Percentiles rank a stretch among this genome's conserved stretches.
These are phyloP conservation scores for Chionoecetes opilio DNA, from an alignment of 1,140 invertebrate genomes.

Conservation along the genomic window DNA sequence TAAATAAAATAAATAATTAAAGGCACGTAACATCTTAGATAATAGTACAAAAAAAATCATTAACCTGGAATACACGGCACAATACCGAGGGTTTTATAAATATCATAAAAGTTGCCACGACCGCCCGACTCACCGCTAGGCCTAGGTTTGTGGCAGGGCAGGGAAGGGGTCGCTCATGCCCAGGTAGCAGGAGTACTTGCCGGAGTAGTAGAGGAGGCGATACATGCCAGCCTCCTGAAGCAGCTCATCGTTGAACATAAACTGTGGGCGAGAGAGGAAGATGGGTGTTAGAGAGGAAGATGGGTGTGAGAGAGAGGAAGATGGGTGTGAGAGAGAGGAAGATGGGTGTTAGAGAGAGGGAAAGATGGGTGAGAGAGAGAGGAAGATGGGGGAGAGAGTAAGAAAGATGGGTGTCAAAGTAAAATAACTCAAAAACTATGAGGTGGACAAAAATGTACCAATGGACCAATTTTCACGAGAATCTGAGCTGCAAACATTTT, in stretches of 20 bases:
- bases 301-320: no score
- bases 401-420: no score
- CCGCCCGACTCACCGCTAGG: background rate
- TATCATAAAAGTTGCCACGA: background rate
- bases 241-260: constrained; percentile 78
- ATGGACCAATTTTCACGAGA: no score
- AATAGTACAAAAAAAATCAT: no score
- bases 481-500: no score
- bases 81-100: background rate
- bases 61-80: no score
- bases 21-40: no score
- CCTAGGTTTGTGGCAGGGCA: constrained; percentile 59
- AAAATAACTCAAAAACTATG: no score
- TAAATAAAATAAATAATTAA: no score
- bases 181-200: constrained; percentile 76
- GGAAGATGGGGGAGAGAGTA: background rate
- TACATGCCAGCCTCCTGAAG: constrained; percentile 80
- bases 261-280: constrained; percentile 44
- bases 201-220: constrained; percentile 74
- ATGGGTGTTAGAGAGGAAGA: background rate
- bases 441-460: no score
- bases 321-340: no score
- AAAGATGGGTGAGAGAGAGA: background rate
- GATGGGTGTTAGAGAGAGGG: background rate
- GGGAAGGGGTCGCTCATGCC: constrained; percentile 81